phyloP scores from a whole-genome alignment of 2,888 invertebrate genomes.

The Pomacea canaliculata region DNA sequence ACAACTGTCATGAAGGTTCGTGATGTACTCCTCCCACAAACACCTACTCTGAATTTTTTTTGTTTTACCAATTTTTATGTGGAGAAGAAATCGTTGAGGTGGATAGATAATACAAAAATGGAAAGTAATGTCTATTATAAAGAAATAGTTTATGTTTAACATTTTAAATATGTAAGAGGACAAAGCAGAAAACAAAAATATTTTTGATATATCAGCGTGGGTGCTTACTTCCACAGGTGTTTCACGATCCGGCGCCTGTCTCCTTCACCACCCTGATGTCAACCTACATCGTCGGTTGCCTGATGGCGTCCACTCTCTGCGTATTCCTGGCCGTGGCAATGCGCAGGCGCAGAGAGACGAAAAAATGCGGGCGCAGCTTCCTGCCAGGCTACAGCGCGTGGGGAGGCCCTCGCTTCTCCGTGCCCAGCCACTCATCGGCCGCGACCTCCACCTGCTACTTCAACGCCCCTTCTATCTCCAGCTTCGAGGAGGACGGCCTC shows the following conservation, averaged over 20 bases:
- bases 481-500: slow-evolving; percentile 15
- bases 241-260: background rate
- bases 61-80: no score
- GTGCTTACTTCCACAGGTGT: background rate
- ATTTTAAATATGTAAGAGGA: no score
- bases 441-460: slow-evolving; percentile 30
- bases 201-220: no score
- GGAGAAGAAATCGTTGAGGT: no score
- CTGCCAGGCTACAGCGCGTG: slow-evolving; percentile 31
- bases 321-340: slow-evolving; percentile 28
- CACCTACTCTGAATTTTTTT: background rate
- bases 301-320: slow-evolving; percentile 29
- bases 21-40: no score
- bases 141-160: no score
- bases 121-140: no score
- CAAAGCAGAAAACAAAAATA: no score
- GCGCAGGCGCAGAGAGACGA: slow-evolving; percentile 14
- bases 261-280: slow-evolving; percentile 31
- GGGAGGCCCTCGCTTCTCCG: slow-evolving; percentile 23
- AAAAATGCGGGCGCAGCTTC: slow-evolving; percentile 18
- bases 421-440: slow-evolving; percentile 9
- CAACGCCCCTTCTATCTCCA: slow-evolving; percentile 16
- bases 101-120: no score
- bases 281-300: slow-evolving; percentile 29
- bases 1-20: background rate